Base-by-base conservation (phyloP, 2,888 invertebrate genomes). In the Scaptomyza reducta region DNA sequence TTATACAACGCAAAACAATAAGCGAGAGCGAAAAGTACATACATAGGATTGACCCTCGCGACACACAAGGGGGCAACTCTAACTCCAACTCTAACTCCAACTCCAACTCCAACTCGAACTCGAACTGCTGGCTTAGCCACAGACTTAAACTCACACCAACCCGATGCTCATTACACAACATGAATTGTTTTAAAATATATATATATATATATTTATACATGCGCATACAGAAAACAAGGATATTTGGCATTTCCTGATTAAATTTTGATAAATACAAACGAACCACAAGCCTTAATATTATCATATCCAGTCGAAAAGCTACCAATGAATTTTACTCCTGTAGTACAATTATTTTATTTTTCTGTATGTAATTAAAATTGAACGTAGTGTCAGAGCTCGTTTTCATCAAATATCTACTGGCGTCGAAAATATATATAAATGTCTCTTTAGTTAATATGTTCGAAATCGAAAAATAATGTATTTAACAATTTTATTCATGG, bases 121-220 rank as follows among this genome's bases (percentile, higher is more conserved):
- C 38, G 22, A 13, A 25, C 45, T 31, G 4, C 3, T 22, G 22
- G 22, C 3, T 22, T 22, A 22, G 22, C 22, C 22, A 22, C 22
- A 22, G 22, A 22, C 22, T 22, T 3, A 22, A 22, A 22, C 22
- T 22, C 22, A 22, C 5, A 22, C 22, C 27, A n/a, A 27, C 61
- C 45, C 51, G n/a, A 60, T 46, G 50, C 82, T 79, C 79, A 85
- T 81, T 84, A 78, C 57, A 54, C 61, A 69, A 68, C 56, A 61
- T 49, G 60, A 78, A 62, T 67, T 50, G 65, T 40, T 53, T 42
- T 62, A 14, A 27, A 11, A 14, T 11, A 14, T 14, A 18, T 40
- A 14, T 38, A 38, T 14, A 38, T 6, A 22, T 22, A 22, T 4
- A 22, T 22, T 22, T 22, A 22, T 4, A 22, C 22, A 22, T 22